A percentile compares a stretch with the other conserved stretches of the same genome.
Conservation (phyloP, 1,140 invertebrate genomes). For the Pomacea maculata region DNA sequence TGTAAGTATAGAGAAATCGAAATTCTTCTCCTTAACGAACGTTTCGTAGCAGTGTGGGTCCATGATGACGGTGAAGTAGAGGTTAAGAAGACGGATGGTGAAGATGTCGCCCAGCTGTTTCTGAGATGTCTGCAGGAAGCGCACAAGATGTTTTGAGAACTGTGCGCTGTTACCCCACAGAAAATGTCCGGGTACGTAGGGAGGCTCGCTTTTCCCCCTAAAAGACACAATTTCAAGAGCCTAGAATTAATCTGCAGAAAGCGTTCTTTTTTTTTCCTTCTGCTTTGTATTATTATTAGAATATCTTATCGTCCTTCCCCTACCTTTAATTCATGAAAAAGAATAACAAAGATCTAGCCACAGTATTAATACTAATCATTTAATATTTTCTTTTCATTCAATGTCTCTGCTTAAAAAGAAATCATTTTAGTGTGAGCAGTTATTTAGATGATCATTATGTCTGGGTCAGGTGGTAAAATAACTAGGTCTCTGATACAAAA, state of each 20-base stretch:
- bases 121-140: conserved; percentile 54
- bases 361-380: neutral
- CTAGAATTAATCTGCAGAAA: neutral
- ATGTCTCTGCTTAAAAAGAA: too few relatives aligned
- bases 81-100: conserved; percentile 62
- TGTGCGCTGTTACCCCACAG: conserved; percentile 61
- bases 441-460: too few relatives aligned
- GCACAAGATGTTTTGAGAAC: conserved; percentile 59
- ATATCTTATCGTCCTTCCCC: too few relatives aligned
- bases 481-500: too few relatives aligned
- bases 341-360: too few relatives aligned
- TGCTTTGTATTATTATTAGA: too few relatives aligned
- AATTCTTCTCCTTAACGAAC: conserved; percentile 58
- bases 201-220: conserved; percentile 60
- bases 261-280: too few relatives aligned
- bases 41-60: conserved; percentile 62
- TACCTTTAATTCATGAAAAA: too few relatives aligned
- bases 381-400: neutral
- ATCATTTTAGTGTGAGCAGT: too few relatives aligned
- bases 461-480: too few relatives aligned
- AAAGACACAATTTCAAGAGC: conserved; percentile 26
- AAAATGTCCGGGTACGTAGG: conserved; percentile 54
- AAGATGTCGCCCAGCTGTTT: conserved; percentile 61
- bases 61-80: conserved; percentile 60
- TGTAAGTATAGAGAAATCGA: conserved; percentile 65